phyloP scores from a whole-genome alignment of 2,797 vertebrate species.

The Lycodopsis pacificus region DNA sequence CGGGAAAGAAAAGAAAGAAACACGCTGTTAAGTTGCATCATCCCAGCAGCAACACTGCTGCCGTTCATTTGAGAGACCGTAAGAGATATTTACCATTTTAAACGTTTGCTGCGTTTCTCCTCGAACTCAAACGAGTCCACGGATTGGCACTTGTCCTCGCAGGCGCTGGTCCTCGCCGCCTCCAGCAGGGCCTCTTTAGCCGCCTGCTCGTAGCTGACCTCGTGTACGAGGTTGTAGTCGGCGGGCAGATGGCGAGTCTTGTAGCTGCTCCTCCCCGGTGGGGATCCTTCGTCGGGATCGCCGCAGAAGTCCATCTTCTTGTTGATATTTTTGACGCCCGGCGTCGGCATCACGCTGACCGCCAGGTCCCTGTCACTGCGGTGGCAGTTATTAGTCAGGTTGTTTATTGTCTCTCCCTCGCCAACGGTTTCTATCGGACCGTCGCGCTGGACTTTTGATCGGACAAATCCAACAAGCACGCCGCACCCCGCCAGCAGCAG shows the following conservation, averaged over 20 bases:
- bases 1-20: slow-evolving; percentile 32
- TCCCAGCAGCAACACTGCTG: no score
- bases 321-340: slow-evolving; percentile 96
- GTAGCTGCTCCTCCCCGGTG: slow-evolving; percentile 87
- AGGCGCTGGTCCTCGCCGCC: slow-evolving; percentile 72
- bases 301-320: slow-evolving; percentile 95
- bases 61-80: neutral
- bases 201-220: slow-evolving; percentile 87
- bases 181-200: slow-evolving; percentile 80
- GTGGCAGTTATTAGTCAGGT: slow-evolving; percentile 92
- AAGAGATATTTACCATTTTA: slow-evolving; percentile 87
- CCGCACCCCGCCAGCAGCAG: slow-evolving; percentile 92
- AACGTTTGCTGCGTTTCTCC: slow-evolving; percentile 89
- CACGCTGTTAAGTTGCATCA: slow-evolving; percentile 17
- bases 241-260: slow-evolving; percentile 88
- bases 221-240: slow-evolving; percentile 96
- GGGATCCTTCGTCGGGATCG: slow-evolving; percentile 78
- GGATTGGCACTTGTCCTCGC: slow-evolving; percentile 85
- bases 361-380: slow-evolving; percentile 90
- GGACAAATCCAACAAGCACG: slow-evolving; percentile 89
- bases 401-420: slow-evolving; percentile 95
- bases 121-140: slow-evolving; percentile 88
- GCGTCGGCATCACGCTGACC: slow-evolving; percentile 86
- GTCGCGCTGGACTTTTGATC: slow-evolving; percentile 88
- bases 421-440: slow-evolving; percentile 78